phyloP scores from a whole-genome alignment of 1,140 invertebrate genomes.

The Nebria ingens region DNA sequence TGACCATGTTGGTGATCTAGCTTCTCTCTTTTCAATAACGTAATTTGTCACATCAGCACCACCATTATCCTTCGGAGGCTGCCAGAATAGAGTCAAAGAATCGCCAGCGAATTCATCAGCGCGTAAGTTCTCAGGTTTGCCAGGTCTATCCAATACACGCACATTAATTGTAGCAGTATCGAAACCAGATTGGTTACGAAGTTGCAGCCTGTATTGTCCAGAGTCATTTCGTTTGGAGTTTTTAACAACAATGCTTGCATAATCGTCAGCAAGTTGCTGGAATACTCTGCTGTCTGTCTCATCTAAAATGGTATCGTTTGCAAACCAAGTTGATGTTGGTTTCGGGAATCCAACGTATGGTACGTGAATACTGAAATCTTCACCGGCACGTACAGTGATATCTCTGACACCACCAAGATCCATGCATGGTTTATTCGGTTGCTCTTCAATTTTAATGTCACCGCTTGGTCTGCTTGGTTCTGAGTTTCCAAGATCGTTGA shows the following conservation, averaged over 20 bases:
- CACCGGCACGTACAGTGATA: constrained; percentile 92
- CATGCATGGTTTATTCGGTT: constrained; percentile 92
- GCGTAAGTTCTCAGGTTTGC: constrained; percentile 73
- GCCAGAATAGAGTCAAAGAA: constrained; percentile 90
- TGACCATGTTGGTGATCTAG: constrained; percentile 68
- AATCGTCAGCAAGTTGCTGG: constrained; percentile 77
- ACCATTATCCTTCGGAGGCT: constrained; percentile 90
- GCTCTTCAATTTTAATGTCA: constrained; percentile 81
- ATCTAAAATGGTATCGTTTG: constrained; percentile 68
- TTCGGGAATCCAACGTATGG: constrained; percentile 92
- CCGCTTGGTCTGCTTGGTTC: constrained; percentile 84
- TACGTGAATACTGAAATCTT: constrained; percentile 93
- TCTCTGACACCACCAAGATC: constrained; percentile 86
- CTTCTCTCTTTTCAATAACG: constrained; percentile 89
- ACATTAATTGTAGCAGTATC: constrained; percentile 92
- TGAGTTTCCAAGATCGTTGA: constrained; percentile 90
- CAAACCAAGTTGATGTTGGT: constrained; percentile 88
- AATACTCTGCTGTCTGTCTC: constrained; percentile 65
- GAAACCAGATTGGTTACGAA: constrained; percentile 90
- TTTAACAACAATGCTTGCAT: constrained; percentile 81
- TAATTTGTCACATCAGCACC: constrained; percentile 94
- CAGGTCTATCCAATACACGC: constrained; percentile 83
- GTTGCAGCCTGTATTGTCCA: constrained; percentile 83
- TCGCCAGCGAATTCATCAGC: constrained; percentile 94
- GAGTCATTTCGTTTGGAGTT: constrained; percentile 84